Base-by-base conservation (phyloP, 1,140 invertebrate species). In the Halesus radiatus region DNA sequence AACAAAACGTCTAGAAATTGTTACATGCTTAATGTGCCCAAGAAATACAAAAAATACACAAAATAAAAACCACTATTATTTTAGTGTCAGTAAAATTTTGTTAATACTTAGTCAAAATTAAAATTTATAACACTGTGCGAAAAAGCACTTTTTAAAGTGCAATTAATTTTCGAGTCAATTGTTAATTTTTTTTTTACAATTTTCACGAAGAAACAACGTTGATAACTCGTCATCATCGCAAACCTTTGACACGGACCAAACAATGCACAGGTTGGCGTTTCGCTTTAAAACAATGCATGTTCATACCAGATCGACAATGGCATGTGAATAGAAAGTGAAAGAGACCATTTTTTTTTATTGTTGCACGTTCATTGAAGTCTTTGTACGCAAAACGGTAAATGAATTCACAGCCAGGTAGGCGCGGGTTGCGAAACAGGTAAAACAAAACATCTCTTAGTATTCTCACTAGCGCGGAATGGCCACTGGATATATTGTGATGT, bases 241-340 rank as follows among this genome's bases (percentile, higher is more conserved):
- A 23, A 72, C 68, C 68, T 52, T 72, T 72, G 37, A 72, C 68
- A 72, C 45, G 68, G 7, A 52, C 45, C 23, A 29, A 50, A 72
- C 68, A 72, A 72, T 53, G 68, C 45, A 50, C 22, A 52, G 20
- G 20, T 60, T 29, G 45, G 45, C 68, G 50, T 72, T 72, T 32
- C 26, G 26, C 32, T 29, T 32, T 23, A 72, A 72, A 50, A 72
- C 68, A 72, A 72, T 72, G 68, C 68, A 72, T 72, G 68, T 72
- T 72, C 18, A 72, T 72, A 72, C 20, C 68, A 52, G 37, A 68
- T 32, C 68, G 75, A 82, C 77, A 82, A 82, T 78, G 76, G 73
- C 78, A 62, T 79, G 81, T 80, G 78, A 82, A 82, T 82, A 74
- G 81, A 82, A 82, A 82, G 81, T 82, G 81, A 82, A 82, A 82